Base-by-base conservation (phyloP, 92 coral and sea anemone species). In the Ricordea florida region DNA sequence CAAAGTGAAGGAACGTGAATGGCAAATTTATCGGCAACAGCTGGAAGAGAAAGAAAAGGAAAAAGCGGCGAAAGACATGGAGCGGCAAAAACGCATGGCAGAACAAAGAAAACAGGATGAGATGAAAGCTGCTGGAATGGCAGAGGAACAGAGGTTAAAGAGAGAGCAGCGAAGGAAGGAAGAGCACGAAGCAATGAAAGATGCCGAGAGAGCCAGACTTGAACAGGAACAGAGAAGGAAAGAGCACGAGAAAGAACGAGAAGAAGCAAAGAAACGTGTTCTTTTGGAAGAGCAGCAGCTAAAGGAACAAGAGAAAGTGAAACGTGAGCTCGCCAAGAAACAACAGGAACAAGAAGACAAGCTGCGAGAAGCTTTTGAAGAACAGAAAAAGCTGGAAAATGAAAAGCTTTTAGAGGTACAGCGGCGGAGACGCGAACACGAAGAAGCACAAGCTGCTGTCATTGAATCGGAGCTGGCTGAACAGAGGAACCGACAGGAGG, bases 141-240 rank as follows among this genome's bases (percentile, higher is more conserved):
- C 80, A 10, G 80, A 73, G 40, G 13, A 62, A 23, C 80, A 73
- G 14, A 52, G 71, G 28, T 69, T 69, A 1, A 18, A 69, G 4
- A 50, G 80, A 31, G 78, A 79, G 34, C 75, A 85, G 26, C 72
- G 67, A 23, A 69, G 61, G 11, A 48, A 24, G 15, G 80, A 85
- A 43, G 86, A 79, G 26, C 35, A 85, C 4, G 82, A 80, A 41
- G 78, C 86, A 4, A 58, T 75, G 57, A 45, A 73, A 41, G 65
- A 35, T 9, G 53, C 91, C 2, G 91, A 85, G 46, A 46, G 35
- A 29, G 62, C 32, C 15, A 57, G 47, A 25, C 65, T 76, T 2
- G 44, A 70, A 32, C 91, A 85, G 34, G 91, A 76, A 21, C 65
- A 66, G 32, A 79, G 60, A 41, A 41, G 66, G 23, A 85, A 73